Percentiles rank a stretch among this genome's conserved stretches.
These are phyloP conservation scores for Tachypleus tridentatus DNA, from an alignment of 1,140 invertebrate genomes.

Conservation along the genomic window DNA sequence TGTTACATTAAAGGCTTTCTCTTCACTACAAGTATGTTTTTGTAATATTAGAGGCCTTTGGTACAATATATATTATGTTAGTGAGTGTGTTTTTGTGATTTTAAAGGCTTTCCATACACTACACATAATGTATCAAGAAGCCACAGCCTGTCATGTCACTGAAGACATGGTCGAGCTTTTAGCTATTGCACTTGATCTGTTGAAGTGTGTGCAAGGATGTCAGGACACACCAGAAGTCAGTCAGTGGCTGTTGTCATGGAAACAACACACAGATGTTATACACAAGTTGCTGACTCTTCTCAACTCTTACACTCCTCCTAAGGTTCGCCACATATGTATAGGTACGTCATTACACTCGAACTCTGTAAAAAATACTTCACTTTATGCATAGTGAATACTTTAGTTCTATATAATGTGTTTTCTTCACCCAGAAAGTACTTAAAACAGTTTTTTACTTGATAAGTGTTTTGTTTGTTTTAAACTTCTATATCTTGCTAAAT, in stretches of 20 bases:
- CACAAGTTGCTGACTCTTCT: slow-evolving; percentile 71
- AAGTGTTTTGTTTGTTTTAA: slow-evolving; percentile 11
- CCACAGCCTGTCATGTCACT: slow-evolving; percentile 72
- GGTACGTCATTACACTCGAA: slow-evolving; percentile 37
- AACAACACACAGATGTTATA: slow-evolving; percentile 72
- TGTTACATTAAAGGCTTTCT: too few species aligned
- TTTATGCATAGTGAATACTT: too few species aligned
- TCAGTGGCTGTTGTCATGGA: slow-evolving; percentile 38
- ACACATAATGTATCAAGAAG: slow-evolving; percentile 88
- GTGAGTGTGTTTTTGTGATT: slow-evolving; percentile 13
- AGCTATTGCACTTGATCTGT: slow-evolving; percentile 56
- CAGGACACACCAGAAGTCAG: slow-evolving; percentile 35
- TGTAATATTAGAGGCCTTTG: too few species aligned
- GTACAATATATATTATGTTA: too few species aligned
- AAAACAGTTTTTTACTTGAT: too few species aligned
- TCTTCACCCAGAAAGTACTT: too few species aligned
- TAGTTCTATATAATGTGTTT: too few species aligned
- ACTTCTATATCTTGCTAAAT: slow-evolving; percentile 4
- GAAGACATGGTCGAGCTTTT: slow-evolving; percentile 71
- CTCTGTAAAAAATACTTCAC: neutral
- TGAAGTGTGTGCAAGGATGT: slow-evolving; percentile 49
- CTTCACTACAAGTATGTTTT: too few species aligned
- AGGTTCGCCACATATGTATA: slow-evolving; percentile 63
- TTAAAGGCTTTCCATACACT: slow-evolving; percentile 68
- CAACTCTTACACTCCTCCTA: slow-evolving; percentile 79